Conservation (phyloP, 2,888 invertebrate species). For the Mythimna albipuncta region DNA sequence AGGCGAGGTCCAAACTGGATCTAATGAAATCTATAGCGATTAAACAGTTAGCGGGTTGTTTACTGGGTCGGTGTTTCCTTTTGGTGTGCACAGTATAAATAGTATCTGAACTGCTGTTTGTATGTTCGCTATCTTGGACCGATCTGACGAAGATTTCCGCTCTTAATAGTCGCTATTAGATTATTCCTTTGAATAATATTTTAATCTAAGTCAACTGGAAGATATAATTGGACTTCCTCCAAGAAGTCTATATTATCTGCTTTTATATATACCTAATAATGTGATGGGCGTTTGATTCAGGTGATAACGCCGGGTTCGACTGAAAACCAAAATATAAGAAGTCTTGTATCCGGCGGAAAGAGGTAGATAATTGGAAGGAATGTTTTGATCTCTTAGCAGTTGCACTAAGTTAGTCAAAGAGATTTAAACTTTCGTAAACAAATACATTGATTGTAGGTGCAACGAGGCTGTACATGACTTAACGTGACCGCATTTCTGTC, state of each 20-base stretch:
- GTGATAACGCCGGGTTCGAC: neutral
- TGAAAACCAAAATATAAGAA: neutral
- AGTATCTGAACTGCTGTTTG: constrained; percentile 14
- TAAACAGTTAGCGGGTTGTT: constrained; percentile 40
- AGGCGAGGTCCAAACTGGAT: constrained; percentile 26
- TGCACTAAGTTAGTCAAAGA: too few species aligned
- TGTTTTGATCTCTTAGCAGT: too few species aligned
- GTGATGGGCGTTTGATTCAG: neutral
- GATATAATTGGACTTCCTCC: constrained; percentile 3
- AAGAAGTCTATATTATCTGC: neutral
- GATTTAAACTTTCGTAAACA: too few species aligned
- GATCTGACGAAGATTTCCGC: constrained; percentile 40
- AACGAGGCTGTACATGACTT: too few species aligned
- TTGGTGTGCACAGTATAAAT: constrained; percentile 27
- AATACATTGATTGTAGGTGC: too few species aligned
- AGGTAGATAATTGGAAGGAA: too few species aligned
- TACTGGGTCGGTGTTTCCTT: constrained; percentile 59
- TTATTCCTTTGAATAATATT: constrained; percentile 29
- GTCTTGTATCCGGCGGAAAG: too few species aligned
- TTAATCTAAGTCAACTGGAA: constrained; percentile 5
- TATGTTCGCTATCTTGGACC: constrained; percentile 28
- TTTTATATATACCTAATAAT: neutral
- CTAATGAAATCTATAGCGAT: constrained; percentile 35
- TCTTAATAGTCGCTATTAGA: constrained; percentile 22
- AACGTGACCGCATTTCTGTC: neutral